Percentiles rank a stretch among this genome's conserved stretches.
Evolutionary conservation across 1,140 invertebrate species (phyloP).

Genomic region (Spodoptera litura): DNA sequence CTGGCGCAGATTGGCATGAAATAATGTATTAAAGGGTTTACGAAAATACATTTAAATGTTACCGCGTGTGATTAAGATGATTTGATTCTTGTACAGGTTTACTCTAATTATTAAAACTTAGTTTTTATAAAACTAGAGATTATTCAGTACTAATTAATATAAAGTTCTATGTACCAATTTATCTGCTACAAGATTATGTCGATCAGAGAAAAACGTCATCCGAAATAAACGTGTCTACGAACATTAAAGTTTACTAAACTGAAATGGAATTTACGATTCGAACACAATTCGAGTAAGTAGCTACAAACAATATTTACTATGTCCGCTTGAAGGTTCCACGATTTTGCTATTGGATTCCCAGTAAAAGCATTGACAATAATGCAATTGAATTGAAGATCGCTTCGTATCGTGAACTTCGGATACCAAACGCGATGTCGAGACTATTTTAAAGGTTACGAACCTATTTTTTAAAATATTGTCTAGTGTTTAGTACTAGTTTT

Average conservation of each 20-base stretch:
- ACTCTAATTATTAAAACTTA: no score
- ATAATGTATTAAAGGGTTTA: background rate
- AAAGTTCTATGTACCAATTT: no score
- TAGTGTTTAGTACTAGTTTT: background rate
- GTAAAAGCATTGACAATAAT: conserved; percentile 31
- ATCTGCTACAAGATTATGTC: no score
- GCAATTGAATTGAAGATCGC: conserved; percentile 19
- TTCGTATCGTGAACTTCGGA: background rate
- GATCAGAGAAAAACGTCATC: no score
- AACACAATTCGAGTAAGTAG: no score
- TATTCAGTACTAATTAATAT: no score
- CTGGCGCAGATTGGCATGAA: background rate
- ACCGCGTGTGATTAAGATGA: no score
- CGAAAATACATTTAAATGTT: background rate
- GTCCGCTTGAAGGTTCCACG: background rate
- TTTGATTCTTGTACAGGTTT: no score
- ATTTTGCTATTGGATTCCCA: background rate
- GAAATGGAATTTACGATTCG: no score
- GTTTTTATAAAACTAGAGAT: no score
- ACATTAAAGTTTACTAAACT: no score
- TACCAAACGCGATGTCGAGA: background rate
- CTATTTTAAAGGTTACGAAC: background rate
- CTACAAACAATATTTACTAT: background rate
- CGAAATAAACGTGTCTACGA: no score
- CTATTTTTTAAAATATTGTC: background rate